Evolutionary conservation across 2,888 invertebrate genomes (phyloP), one percentile per base, ranked within the genome.

Genomic region (Agriopis marginaria): DNA sequence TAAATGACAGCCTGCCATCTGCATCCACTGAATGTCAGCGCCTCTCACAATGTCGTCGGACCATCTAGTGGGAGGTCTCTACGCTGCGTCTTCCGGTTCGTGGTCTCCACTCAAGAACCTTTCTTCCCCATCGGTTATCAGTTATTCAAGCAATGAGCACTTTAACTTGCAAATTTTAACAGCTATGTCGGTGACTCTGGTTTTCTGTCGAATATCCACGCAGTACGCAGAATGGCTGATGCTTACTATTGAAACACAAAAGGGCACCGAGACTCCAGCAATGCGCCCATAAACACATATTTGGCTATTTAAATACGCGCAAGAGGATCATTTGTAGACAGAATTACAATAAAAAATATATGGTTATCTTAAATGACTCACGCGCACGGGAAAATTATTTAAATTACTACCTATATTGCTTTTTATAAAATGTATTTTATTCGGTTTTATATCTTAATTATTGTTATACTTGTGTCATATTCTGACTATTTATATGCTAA

Each of bases 341-440:
- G 49, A 23, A 58, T 14, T 58, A 58, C 7, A 65, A 65, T 50
- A 58, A 8, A 50, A 58, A 32, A 32, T 32, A 44, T 42, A 58
- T 44, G 51, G 58, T n/a, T 42, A 58, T 64, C 60, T 49, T 14
- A 50, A 49, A 60, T 60, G 14, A 60, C 14, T 32, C 47, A 58
- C 40, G 12, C 47, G 11, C 12, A 32, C 14, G 39, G 14, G 11
- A 39, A 17, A 49, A n/a, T 42, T 12, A 49, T 49, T 40, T 40
- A 12, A 42, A 56, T 23, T 40, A 14, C 9, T 49, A 10, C 3
- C 4, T 11, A 63, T 44, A 12, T 56, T 44, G 45, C 1, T 11
- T 45, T 42, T 4, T 45, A n/a, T 5, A 0, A 23, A 23, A 45
- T 23, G 45, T 32, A 32, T 45, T 58, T 45, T 32, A 6, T 11